These are phyloP conservation scores for Drosophila rellima DNA, from an alignment of 2,888 invertebrate species.

Conservation along the genomic window DNA sequence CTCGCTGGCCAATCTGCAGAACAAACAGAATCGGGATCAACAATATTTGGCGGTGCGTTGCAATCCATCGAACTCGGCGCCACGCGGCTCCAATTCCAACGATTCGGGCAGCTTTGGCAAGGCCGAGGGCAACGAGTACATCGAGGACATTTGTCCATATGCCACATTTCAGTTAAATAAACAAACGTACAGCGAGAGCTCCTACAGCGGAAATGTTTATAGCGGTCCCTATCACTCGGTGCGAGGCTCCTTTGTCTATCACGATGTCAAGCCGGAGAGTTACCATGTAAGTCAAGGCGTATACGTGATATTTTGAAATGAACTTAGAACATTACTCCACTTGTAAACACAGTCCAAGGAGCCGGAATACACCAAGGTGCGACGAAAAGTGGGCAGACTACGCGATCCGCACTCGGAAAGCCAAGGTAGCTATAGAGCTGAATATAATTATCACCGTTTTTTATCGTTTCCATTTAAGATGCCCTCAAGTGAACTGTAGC, in stretches of 20 bases:
- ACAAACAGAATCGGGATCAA: conserved; percentile 92
- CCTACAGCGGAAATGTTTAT: conserved; percentile 95
- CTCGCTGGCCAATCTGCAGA: conserved; percentile 92
- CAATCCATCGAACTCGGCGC: conserved; percentile 86
- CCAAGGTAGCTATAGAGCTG: conserved; percentile 88
- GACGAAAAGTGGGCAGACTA: conserved; percentile 92
- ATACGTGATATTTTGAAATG: neutral
- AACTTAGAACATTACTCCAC: neutral
- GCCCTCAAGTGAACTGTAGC: conserved; percentile 41
- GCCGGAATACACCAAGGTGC: conserved; percentile 93
- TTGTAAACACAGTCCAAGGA: conserved; percentile 87
- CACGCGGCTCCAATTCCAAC: conserved; percentile 85
- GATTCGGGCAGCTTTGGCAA: conserved; percentile 87
- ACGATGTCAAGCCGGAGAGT: conserved; percentile 91
- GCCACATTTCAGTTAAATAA: conserved; percentile 96
- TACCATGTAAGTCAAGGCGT: conserved; percentile 83
- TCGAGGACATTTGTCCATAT: conserved; percentile 97
- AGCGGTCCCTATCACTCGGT: conserved; percentile 95
- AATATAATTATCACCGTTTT: conserved; percentile 58
- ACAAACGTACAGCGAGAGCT: conserved; percentile 94
- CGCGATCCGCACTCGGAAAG: conserved; percentile 94
- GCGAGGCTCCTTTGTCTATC: conserved; percentile 94
- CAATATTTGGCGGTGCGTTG: conserved; percentile 91
- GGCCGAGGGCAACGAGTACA: conserved; percentile 90
- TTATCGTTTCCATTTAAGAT: conserved; percentile 19